Evolutionary conservation across 2,113 vertebrate species (phyloP).

Genomic region (Perca flavescens): DNA sequence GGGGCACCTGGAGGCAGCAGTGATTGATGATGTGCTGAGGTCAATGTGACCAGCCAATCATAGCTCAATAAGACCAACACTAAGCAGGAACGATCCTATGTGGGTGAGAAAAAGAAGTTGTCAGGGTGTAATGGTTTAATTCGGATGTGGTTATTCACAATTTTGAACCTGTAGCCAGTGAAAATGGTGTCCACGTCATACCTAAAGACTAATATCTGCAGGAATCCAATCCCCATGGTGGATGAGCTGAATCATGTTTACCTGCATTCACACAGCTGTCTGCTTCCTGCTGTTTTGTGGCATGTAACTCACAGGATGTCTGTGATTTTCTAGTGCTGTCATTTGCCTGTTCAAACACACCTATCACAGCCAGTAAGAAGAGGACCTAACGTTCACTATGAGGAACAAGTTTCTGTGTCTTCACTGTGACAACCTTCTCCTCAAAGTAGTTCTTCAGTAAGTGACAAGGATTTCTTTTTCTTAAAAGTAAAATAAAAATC

Average conservation of each 20-base stretch:
- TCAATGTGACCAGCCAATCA: slow-evolving; percentile 78
- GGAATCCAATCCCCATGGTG: slow-evolving; percentile 19
- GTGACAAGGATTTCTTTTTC: slow-evolving; percentile 23
- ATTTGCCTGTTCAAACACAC: slow-evolving; percentile 44
- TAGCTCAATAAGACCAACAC: slow-evolving; percentile 75
- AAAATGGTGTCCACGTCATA: slow-evolving; percentile 11
- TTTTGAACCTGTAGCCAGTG: slow-evolving; percentile 21
- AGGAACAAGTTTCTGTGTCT: slow-evolving; percentile 36
- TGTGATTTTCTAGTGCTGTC: slow-evolving; percentile 52
- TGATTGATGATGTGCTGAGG: slow-evolving; percentile 76
- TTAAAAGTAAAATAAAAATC: not conserved
- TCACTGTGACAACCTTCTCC: slow-evolving; percentile 29
- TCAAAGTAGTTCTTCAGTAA: slow-evolving; percentile 48
- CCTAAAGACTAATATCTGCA: slow-evolving; percentile 17
- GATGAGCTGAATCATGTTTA: slow-evolving; percentile 30
- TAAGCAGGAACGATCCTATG: slow-evolving; percentile 37
- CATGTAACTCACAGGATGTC: slow-evolving; percentile 38
- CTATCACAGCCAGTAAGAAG: slow-evolving; percentile 21
- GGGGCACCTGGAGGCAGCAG: slow-evolving; percentile 57
- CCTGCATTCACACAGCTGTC: slow-evolving; percentile 35
- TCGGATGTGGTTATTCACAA: slow-evolving; percentile 15
- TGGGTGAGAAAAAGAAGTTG: slow-evolving; percentile 29
- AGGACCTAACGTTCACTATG: slow-evolving; percentile 19
- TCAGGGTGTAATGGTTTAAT: slow-evolving; percentile 35
- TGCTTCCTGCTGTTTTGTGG: slow-evolving; percentile 43